Evolutionary conservation across 2,113 vertebrate genomes (phyloP), one percentile per base, ranked within the genome.

Genomic region (Megaptera novaeangliae): DNA sequence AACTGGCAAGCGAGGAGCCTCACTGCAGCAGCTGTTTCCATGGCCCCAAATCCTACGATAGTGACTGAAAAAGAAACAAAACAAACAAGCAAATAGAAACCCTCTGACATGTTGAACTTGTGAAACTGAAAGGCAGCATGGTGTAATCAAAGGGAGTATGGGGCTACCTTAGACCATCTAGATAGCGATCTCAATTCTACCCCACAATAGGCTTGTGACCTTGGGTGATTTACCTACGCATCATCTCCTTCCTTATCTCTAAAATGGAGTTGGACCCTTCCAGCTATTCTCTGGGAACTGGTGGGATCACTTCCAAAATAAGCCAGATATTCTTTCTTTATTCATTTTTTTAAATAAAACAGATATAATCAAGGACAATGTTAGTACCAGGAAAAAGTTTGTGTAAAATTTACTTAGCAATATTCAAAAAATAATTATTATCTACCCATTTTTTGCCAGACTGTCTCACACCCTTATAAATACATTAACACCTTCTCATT

Each of bases 51-150:
- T 92, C 71, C 88, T 95, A 41, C n/a, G 59, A 91, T 46, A 93
- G 82, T n/a, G 82, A 78, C 81, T 52, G 23, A 95, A 97, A 95
- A 88, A 49, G 88, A 94, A 97, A 93, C 64, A 97, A 89, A 94
- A 97, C 83, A 96, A 95, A n/a, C n/a, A 80, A 82, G 72, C 80
- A 96, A 90, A 88, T n/a, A 52, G 46, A 96, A 97, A 77, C 52
- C n/a, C 59, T 93, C 77, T 57, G 88, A 85, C 77, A 93, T 21
- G 20, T 29, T 82, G 71, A 85, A 85, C 52, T 71, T 91, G 46
- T 88, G 72, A 88, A 93, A 81, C 5, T 59, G 52, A 57, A 61
- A 63, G 49, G 21, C 41, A 88, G 25, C 52, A 59, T n/a, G 52
- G n/a, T 85, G 10, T 63, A 71, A 78, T 91, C 69, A 88, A 77